Base-by-base conservation (phyloP, 2,797 vertebrate species). In the Protosalanx chinensis region DNA sequence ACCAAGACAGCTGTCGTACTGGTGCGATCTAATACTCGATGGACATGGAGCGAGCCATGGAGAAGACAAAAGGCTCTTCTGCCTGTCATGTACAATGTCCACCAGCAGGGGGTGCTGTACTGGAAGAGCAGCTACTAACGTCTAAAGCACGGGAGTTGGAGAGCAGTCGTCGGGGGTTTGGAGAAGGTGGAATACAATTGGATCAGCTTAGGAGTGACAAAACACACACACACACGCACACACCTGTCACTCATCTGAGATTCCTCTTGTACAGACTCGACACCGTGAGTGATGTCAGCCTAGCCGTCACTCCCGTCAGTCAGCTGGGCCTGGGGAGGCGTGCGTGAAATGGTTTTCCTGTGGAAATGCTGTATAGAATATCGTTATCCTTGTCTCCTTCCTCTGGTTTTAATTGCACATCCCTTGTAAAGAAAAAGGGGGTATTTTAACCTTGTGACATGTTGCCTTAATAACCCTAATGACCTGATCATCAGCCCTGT, bases 401-500 rank as follows among this genome's bases (percentile, higher is more conserved):
- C 30, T 59, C 10, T 61, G 20, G 4, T 20, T 59, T 65, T 66
- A 69, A 29, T 30, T 12, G 69, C 73, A 15, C 46, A 23, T 29
- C 65, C 32, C 16, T 23, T 72, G 53, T 72, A 66, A 51, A 59
- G 70, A 66, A 57, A 41, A 64, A 46, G 46, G 65, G 65, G 41
- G 51, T 51, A 6, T 23, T 7, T 5, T 67, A 51, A 67, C 65
- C 46, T 81, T 76, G 76, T 80, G 72, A 86, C 83, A 70, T 79
- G 75, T 88, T 88, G 91, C 90, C 89, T 93, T 93, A 93, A 89
- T 85, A 70, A 79, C 84, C 84, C 71, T 41, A 41, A 6, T 85
- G 82, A 81, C 79, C 85, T 73, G 86, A 86, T 74, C 72, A 66
- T 87, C 79, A 67, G 12, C n/a, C 70, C 73, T 33, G 67, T 65